Base-by-base conservation (phyloP, 1,140 invertebrate genomes). In the Sitodiplosis mosellana region DNA sequence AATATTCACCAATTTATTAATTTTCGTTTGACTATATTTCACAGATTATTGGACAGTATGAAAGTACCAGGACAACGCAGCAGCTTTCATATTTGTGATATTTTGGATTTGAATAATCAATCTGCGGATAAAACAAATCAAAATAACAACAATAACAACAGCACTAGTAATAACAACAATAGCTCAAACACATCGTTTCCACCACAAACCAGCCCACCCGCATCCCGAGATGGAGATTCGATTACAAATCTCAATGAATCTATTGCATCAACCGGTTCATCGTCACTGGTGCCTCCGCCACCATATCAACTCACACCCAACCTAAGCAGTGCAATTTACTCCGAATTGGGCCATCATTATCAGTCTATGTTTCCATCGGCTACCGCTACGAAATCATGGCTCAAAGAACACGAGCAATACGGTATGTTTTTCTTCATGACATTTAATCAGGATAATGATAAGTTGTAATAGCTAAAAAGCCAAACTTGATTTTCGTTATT, bases 41-140 rank as follows among this genome's bases (percentile, higher is more conserved):
- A 54, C 64, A 79, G 76, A 47, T 64, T 79, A 27, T 57, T 79
- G 57, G 76, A 79, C 55, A 76, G 71, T 53, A 78, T 78, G 69
- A 80, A 78, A 64, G 72, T 76, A 63, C 73, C 74, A 0, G 70
- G 70, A 6, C 48, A 52, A 21, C 53, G 51, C 17, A 58, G 51
- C 21, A 69, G 74, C 21, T 78, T 78, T 49, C 73, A 76, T 47
- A 78, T 78, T 45, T 72, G 72, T 52, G 76, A 78, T 55, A 78
- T 78, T 49, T 54, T 78, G 37, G 74, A 77, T 48, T 56, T 77
- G 38, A 73, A 75, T 51, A 44, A 44, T 40, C 12, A 14, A 4
- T 27, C 27, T 3, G 27, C 3, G 4, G 10, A 27, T 10, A 27
- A 27, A 27, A 5, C 27, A 27, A 27, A 10, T 27, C 27, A 27